phyloP scores from a whole-genome alignment of 1,140 invertebrate genomes.

The Tribolium madens region DNA sequence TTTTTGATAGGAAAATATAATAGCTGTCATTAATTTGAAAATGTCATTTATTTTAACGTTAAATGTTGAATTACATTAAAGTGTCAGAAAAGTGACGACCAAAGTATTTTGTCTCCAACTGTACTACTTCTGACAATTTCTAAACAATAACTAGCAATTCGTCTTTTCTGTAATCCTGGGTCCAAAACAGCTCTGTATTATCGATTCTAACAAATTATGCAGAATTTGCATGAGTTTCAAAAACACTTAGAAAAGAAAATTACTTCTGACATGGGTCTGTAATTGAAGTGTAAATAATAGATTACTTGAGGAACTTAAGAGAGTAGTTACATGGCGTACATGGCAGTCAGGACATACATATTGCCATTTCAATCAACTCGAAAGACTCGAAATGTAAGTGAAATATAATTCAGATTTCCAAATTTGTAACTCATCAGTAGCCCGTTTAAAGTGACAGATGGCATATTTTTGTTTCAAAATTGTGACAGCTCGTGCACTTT shows the following conservation, averaged over 20 bases:
- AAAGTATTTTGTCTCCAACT: no score
- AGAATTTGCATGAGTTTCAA: conserved; percentile 1
- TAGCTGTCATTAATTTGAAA: no score
- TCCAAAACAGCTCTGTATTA: background rate
- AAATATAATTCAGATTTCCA: background rate
- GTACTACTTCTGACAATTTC: background rate
- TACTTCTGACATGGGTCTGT: background rate
- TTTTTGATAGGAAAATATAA: no score
- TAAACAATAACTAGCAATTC: background rate
- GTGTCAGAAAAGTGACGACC: no score
- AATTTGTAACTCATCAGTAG: background rate
- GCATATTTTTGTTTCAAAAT: background rate
- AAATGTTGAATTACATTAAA: no score
- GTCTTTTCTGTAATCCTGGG: background rate
- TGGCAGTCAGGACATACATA: no score
- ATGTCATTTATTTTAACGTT: no score
- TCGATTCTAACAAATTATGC: conserved; percentile 32
- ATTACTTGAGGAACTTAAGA: background rate
- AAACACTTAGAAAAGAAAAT: conserved; percentile 4
- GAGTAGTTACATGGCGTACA: background rate
- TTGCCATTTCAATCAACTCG: background rate
- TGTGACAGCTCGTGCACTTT: background rate
- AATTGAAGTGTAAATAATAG: conserved; percentile 15
- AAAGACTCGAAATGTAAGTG: background rate
- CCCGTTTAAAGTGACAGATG: background rate